Percentiles rank a stretch among this genome's conserved stretches.
These are phyloP conservation scores for Glossophaga mutica DNA, from an alignment of 2,797 vertebrate species.

Conservation along the genomic window DNA sequence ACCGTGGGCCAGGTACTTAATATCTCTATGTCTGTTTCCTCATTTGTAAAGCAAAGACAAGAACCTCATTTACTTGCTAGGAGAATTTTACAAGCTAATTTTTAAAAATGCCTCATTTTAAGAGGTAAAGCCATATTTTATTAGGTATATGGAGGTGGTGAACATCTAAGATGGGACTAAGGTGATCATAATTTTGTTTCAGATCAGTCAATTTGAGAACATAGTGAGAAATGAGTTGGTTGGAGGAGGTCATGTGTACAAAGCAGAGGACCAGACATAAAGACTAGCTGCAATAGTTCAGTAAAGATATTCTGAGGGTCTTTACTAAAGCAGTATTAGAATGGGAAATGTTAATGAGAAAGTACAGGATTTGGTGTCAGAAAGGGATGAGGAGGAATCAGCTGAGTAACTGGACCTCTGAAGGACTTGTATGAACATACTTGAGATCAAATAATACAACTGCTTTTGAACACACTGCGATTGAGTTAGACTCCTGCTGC, in stretches of 20 bases:
- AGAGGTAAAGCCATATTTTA: neutral
- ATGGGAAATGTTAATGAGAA: neutral
- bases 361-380: neutral
- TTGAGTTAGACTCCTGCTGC: neutral
- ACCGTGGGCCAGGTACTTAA: neutral
- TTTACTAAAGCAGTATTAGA: neutral
- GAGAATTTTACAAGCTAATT: too few species aligned
- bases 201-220: neutral
- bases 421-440: neutral
- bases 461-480: neutral
- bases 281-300: neutral
- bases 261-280: neutral
- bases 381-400: neutral
- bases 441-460: neutral
- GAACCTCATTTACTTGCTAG: neutral
- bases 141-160: neutral
- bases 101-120: neutral
- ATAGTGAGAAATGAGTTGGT: neutral
- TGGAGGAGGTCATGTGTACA: neutral
- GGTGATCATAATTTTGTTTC: neutral
- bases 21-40: neutral
- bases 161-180: neutral
- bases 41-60: neutral
- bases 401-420: neutral
- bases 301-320: neutral